Percentiles rank a stretch among this genome's conserved stretches.
These are phyloP conservation scores for Diachasma alloeum DNA, from an alignment of 1,140 invertebrate species.

Conservation along the genomic window DNA sequence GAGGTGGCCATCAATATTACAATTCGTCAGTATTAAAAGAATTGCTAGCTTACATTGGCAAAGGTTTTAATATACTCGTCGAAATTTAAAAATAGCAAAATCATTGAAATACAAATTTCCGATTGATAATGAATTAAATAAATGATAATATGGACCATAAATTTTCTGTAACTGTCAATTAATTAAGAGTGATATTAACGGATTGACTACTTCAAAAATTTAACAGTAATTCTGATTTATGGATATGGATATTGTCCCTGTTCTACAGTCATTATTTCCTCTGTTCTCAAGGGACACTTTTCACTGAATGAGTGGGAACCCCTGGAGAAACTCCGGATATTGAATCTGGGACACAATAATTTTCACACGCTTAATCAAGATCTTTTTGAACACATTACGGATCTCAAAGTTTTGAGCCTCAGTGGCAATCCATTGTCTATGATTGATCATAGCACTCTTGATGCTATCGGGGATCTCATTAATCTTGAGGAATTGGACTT, in stretches of 20 bases:
- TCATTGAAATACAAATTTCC: too few species aligned
- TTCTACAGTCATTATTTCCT: conserved; percentile 21
- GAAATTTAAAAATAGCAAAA: too few species aligned
- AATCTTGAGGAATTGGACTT: conserved; percentile 76
- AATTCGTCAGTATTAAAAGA: too few species aligned
- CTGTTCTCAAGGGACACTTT: conserved; percentile 69
- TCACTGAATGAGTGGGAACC: conserved; percentile 68
- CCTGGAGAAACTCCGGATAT: conserved; percentile 66
- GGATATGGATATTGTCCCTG: too few species aligned
- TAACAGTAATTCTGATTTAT: too few species aligned
- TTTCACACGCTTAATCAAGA: conserved; percentile 74
- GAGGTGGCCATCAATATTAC: too few species aligned
- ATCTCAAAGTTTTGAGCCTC: conserved; percentile 72
- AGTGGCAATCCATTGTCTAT: conserved; percentile 73
- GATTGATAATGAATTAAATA: conserved; percentile 8
- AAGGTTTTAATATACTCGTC: too few species aligned
- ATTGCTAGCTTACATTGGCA: too few species aligned
- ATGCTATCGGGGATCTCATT: conserved; percentile 71
- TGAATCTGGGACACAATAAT: conserved; percentile 74
- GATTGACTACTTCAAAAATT: too few species aligned
- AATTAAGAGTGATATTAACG: too few species aligned
- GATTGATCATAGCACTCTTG: conserved; percentile 69
- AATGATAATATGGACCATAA: too few species aligned
- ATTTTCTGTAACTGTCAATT: too few species aligned
- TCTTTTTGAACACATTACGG: conserved; percentile 75